Conservation (phyloP, 2,888 invertebrate genomes). For the Rhagonycha fulva region DNA sequence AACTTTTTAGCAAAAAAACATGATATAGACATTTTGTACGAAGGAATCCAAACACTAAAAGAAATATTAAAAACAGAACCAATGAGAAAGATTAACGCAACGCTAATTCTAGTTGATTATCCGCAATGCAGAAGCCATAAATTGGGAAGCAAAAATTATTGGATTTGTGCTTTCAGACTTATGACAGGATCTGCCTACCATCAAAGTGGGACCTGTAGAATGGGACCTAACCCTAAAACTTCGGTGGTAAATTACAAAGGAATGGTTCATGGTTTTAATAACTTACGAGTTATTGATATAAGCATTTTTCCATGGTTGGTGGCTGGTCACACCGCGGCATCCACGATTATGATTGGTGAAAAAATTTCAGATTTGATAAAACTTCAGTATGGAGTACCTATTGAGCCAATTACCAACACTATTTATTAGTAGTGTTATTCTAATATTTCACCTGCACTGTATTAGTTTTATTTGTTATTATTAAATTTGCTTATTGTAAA, state of each 20-base stretch:
- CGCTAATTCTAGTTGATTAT: conserved; percentile 61
- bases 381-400: not conserved
- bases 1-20: conserved; percentile 66
- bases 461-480: too few species aligned
- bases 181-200: conserved; percentile 74
- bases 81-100: conserved; percentile 62
- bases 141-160: conserved; percentile 69
- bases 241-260: not conserved
- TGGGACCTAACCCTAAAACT: conserved; percentile 61
- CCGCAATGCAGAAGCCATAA: conserved; percentile 60
- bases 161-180: conserved; percentile 65
- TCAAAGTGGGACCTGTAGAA: conserved; percentile 71
- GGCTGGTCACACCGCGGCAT: conserved; percentile 58
- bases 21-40: conserved; percentile 65
- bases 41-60: conserved; percentile 64
- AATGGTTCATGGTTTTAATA: conserved; percentile 51
- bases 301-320: conserved; percentile 59
- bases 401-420: not conserved
- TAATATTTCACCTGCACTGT: too few species aligned
- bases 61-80: conserved; percentile 64
- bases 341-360: conserved; percentile 60
- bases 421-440: not conserved
- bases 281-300: conserved; percentile 59
- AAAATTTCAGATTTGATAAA: conserved; percentile 55
- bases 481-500: too few species aligned